Base-by-base conservation (phyloP, 1,140 invertebrate genomes). In the Kradibia gibbosae region DNA sequence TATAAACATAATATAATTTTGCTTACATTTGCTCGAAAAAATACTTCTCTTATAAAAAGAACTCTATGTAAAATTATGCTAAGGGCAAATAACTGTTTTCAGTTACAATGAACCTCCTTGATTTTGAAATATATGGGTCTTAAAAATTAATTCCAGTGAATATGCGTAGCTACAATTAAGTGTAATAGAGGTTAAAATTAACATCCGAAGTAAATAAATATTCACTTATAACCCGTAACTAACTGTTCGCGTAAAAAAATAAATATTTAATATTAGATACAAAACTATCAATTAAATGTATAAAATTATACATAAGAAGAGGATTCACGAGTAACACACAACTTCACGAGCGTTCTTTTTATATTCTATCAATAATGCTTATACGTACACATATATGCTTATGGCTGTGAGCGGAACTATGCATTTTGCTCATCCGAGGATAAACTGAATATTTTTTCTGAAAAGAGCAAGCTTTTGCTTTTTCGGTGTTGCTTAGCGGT, bases 271-370 rank as follows among this genome's bases (percentile, higher is more conserved):
- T 65, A 65, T 36, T 36, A 53, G 3, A 65, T 65, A 20, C 22
- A 65, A 65, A 17, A 36, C 31, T 36, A 65, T 65, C 60, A 65
- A 65, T 65, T 65, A 36, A 31, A 62, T 65, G 34, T 65, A 65
- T 34, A 65, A 34, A 65, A 34, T 20, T 65, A 36, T 65, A 65
- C 22, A 20, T 13, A 25, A 25, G 5, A 15, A n/a, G 25, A 57
- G 28, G 22, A 57, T 57, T 57, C 15, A 57, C 22, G 55, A 25
- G 55, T 28, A 25, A 28, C 13, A 28, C 7, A 25, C n/a, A n/a
- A n/a, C n/a, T n/a, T n/a, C n/a, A n/a, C n/a, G n/a, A n/a, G n/a
- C n/a, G n/a, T 57, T 57, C 3, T 65, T 65, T 3, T 36, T 65
- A 36, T 34, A 34, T 11, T 0, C 2, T 65, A 65, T 36, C 36